Evolutionary conservation across 2,888 invertebrate genomes (phyloP), one percentile per base, ranked within the genome.

Genomic region (Nysson spinosus): DNA sequence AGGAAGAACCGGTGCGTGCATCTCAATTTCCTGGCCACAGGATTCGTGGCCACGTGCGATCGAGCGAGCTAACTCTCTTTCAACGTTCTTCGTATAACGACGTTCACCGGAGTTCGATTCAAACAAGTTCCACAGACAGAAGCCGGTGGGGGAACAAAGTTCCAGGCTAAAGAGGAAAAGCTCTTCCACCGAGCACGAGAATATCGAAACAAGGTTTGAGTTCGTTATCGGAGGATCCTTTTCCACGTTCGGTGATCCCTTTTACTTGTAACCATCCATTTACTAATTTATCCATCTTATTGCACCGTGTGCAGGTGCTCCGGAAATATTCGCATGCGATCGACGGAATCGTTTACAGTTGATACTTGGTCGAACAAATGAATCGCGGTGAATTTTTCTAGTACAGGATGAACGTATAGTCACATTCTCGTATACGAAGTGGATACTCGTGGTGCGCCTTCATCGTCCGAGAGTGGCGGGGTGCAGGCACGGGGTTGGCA

Each of bases 401-500:
- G n/a, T n/a, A n/a, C n/a, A n/a, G n/a, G n/a, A n/a, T n/a, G 26
- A 16, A 32, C 7, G 37, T 19, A 20, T 17, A n/a, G n/a, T n/a
- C n/a, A n/a, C n/a, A 44, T 63, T 69, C 16, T 17, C 50, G 39
- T 37, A 44, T 39, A 35, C 4, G 57, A 49, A 52, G 43, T 54
- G 40, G 56, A 66, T 54, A 49, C 58, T 56, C 47, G 69, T 43
- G 57, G 61, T 75, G 65, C 50, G 52, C 57, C 70, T 77, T 63
- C 50, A 51, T 62, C 57, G 60, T 57, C 40, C 58, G 44, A 61
- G 61, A 42, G 49, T 61, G 68, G 17, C 28, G 28, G 42, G 52
- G 57, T 5, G 39, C n/a, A 35, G 3, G 35, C 34, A 35, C 11
- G 34, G 57, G 7, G 44, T 30, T 30, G 62, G 56, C 66, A 68